Percentiles rank a stretch among this genome's conserved stretches.
phyloP scores from a whole-genome alignment of 2,888 invertebrate species.

The Limnephilus auricula region DNA sequence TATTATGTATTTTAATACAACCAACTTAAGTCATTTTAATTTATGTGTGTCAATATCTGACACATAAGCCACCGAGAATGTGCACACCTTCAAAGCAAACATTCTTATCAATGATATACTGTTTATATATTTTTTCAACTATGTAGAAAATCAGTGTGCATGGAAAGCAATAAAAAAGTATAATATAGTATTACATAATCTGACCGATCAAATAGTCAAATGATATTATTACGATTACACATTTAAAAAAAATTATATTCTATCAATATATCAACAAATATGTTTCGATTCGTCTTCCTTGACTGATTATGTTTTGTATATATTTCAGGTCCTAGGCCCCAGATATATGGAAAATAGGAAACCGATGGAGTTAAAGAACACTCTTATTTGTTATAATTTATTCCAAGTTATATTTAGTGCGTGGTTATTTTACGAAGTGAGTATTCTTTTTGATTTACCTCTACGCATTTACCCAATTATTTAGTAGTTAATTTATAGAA shows the following conservation, averaged over 20 bases:
- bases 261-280: background rate
- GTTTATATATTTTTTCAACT: background rate
- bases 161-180: background rate
- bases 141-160: background rate
- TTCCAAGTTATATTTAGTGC: slow-evolving; percentile 93
- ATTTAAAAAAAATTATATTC: background rate
- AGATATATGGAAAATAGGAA: slow-evolving; percentile 94
- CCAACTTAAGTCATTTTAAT: background rate
- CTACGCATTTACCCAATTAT: background rate
- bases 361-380: slow-evolving; percentile 88
- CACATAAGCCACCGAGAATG: background rate
- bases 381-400: slow-evolving; percentile 90
- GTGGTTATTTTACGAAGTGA: slow-evolving; percentile 95
- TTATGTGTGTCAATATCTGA: background rate
- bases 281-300: background rate
- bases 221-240: background rate
- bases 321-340: slow-evolving; percentile 86
- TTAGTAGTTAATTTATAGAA: background rate
- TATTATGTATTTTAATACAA: background rate
- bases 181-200: background rate
- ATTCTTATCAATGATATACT: background rate
- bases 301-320: slow-evolving; percentile 61
- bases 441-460: slow-evolving; percentile 29
- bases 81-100: background rate
- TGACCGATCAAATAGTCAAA: background rate